These are phyloP conservation scores for Bombus waltoni DNA, from an alignment of 1,140 invertebrate genomes.

Conservation along the genomic window DNA sequence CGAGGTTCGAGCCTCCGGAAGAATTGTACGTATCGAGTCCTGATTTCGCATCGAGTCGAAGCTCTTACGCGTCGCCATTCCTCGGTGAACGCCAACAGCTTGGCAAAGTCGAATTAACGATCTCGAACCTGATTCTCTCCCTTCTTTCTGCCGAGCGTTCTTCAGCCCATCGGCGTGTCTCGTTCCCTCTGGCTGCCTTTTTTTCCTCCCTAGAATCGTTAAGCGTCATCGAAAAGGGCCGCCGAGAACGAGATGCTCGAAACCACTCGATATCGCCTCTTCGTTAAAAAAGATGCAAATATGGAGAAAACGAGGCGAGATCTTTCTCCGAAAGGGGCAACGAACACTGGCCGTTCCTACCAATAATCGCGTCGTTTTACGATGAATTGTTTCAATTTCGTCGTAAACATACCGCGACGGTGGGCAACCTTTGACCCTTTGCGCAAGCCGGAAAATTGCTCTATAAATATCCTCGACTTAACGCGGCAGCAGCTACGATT, in stretches of 20 bases:
- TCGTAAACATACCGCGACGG: not conserved
- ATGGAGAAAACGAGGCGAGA: conserved; percentile 15
- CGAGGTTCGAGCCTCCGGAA: not conserved
- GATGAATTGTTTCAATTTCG: conserved; percentile 51
- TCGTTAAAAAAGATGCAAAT: conserved; percentile 51
- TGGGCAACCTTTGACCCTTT: not conserved
- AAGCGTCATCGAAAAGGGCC: not conserved
- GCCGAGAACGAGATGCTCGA: conserved; percentile 11
- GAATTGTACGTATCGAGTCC: conserved; percentile 18
- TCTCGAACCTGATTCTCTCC: conserved; percentile 20
- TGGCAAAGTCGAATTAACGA: conserved; percentile 32
- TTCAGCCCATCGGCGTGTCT: not conserved
- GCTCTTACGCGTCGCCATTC: not conserved
- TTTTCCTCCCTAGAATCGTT: conserved; percentile 2
- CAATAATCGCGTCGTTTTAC: not conserved
- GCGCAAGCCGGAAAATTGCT: not conserved
- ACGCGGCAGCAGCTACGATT: not conserved
- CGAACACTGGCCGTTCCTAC: not conserved
- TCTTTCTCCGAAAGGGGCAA: conserved; percentile 6
- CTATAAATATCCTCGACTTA: conserved; percentile 16
- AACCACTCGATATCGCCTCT: conserved; percentile 22
- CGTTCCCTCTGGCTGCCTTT: not conserved
- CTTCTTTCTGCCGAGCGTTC: not conserved
- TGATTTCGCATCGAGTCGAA: conserved; percentile 12
- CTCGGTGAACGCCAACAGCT: conserved; percentile 15